These are phyloP conservation scores for Ploceus nigricollis DNA, from an alignment of 2,113 vertebrate species.

Conservation along the genomic window DNA sequence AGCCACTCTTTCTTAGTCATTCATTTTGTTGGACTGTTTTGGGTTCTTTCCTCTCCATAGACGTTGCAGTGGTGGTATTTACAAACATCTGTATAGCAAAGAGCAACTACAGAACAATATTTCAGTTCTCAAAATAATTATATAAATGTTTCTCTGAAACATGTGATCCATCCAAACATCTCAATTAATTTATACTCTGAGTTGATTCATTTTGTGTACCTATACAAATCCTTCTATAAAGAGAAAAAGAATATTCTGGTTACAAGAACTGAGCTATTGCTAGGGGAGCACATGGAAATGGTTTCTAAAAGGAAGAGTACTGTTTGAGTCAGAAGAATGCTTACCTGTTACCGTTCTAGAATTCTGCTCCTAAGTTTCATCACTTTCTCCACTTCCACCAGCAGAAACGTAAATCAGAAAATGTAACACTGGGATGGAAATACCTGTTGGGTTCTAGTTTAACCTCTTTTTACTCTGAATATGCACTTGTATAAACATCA, in stretches of 20 bases:
- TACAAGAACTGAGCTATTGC: not conserved
- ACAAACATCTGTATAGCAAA: not conserved
- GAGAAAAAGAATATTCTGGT: not conserved
- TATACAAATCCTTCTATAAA: not conserved
- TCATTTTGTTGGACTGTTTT: not conserved
- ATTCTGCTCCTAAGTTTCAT: not conserved
- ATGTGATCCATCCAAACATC: not conserved
- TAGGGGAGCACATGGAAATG: not conserved
- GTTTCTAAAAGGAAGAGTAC: not conserved
- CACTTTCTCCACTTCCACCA: not conserved
- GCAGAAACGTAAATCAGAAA: not conserved
- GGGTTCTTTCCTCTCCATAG: not conserved
- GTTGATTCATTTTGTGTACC: not conserved
- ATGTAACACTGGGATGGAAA: not conserved
- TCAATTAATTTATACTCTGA: not conserved
- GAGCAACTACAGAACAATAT: not conserved
- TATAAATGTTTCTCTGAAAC: not conserved
- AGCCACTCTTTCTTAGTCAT: not conserved
- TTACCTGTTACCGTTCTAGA: not conserved
- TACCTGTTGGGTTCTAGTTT: not conserved
- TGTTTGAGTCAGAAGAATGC: not conserved
- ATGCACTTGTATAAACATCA: not conserved
- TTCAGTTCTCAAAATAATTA: not conserved
- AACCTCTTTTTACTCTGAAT: not conserved
- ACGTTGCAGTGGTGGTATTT: no score